phyloP scores from a whole-genome alignment of 2,797 vertebrate species.

The Acipenser transmontanus region DNA sequence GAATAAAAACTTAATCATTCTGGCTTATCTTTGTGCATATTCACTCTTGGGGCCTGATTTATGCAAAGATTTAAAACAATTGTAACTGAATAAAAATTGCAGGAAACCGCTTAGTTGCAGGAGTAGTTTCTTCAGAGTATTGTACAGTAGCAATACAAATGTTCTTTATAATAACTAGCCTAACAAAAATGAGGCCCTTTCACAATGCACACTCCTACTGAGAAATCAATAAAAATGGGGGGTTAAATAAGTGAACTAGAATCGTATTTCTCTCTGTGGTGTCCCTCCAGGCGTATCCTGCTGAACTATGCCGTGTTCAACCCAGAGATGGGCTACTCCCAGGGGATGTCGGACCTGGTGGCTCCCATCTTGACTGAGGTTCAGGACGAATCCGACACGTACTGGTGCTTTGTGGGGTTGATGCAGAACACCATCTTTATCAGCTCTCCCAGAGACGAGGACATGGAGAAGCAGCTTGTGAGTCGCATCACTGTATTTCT shows the following conservation, averaged over 20 bases:
- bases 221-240: conserved; percentile 17
- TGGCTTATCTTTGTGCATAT: no score
- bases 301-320: conserved; percentile 93
- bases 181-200: no score
- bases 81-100: conserved; percentile 41
- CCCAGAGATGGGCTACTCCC: conserved; percentile 87
- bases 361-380: conserved; percentile 92
- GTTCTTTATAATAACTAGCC: no score
- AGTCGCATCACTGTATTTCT: conserved; percentile 27
- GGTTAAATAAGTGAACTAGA: conserved; percentile 35
- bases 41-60: no score
- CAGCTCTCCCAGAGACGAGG: conserved; percentile 91
- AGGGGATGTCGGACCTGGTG: conserved; percentile 97
- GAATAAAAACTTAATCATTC: no score
- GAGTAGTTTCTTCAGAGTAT: conserved; percentile 36
- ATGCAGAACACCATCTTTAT: conserved; percentile 98
- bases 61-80: no score
- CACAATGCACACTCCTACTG: no score
- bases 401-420: conserved; percentile 97
- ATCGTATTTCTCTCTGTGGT: not conserved
- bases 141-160: conserved; percentile 4
- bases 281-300: conserved; percentile 72
- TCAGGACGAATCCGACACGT: conserved; percentile 92
- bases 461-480: conserved; percentile 98
- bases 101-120: conserved; percentile 44